A percentile compares a stretch with the other conserved stretches of the same genome.
These are phyloP conservation scores for Cuculus canorus DNA, from an alignment of 2,797 vertebrate genomes.

Conservation along the genomic window DNA sequence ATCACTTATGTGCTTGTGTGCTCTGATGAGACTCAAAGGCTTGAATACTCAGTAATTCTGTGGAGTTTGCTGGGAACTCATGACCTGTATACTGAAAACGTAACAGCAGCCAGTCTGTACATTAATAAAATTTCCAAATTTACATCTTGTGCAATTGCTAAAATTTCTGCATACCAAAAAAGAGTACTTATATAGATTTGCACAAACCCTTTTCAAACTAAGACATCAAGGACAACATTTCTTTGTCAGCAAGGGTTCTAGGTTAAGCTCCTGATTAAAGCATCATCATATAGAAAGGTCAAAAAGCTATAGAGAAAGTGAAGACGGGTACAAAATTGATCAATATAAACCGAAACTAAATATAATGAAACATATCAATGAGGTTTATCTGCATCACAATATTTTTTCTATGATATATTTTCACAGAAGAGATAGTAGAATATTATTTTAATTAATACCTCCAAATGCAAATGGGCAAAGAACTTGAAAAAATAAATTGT, in stretches of 20 bases:
- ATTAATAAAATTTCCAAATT: neutral
- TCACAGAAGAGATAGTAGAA: neutral
- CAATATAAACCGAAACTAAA: neutral
- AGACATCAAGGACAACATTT: neutral
- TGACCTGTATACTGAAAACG: neutral
- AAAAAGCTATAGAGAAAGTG: neutral
- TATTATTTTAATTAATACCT: neutral
- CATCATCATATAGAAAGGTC: neutral
- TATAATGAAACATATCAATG: neutral
- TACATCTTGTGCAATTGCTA: neutral
- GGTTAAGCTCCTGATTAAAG: neutral
- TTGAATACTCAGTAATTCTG: neutral
- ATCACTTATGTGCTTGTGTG: neutral
- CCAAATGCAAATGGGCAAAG: neutral
- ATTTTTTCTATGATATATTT: neutral
- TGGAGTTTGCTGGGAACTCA: neutral
- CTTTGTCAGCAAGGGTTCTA: neutral
- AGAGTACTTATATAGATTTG: neutral
- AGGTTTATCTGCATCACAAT: neutral
- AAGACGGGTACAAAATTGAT: neutral
- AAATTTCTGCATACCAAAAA: neutral
- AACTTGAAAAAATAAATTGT: neutral
- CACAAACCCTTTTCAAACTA: neutral
- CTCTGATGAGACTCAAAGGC: neutral
- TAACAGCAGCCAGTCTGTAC: neutral